Base-by-base conservation (phyloP, 2,113 vertebrate genomes). In the Dipodomys merriami region DNA sequence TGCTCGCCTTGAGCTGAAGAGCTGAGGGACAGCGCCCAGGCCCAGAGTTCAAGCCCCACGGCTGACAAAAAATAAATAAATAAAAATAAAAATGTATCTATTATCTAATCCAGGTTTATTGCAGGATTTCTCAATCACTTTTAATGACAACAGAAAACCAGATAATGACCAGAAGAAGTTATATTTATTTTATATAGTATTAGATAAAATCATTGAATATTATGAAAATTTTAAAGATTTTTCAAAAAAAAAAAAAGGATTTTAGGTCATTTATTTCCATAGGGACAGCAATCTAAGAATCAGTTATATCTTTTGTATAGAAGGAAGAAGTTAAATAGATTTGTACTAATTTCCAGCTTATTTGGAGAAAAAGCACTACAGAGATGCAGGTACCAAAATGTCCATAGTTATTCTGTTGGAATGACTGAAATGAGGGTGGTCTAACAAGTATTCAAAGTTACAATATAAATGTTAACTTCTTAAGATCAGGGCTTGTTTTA, bases 341-440 rank as follows among this genome's bases (percentile, higher is more conserved):
- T 23, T 85, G 30, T 57, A 19, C 4, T 6, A 76, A 11, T 19
- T 87, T 10, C 62, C 80, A 92, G 88, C 86, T 82, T 93, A 94
- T 23, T 57, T 88, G 69, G 16, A 91, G 53, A 90, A 94, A 89
- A 83, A 86, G 16, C 60, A 80, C 7, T 60, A 62, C 10, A 84
- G 39, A 91, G 7, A 86, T 33, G 18, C 7, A 8, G 49, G 78
- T 83, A 57, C 13, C 78, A 90, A 81, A 90, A 90, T 57, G 60
- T 23, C 72, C 19, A 25, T 46, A 27, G 46, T 71, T 95, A 81
- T 91, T 49, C 53, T 76, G 4, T 25, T 74, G 16, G 69, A 83
- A n/a, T 30, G n/a, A 57, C 69, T 91, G 23, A 94, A 83, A 87
- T 86, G 92, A 90, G 91, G 94, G 96, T 96, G 95, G 93, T 96